Evolutionary conservation across 2,888 invertebrate genomes (phyloP), one percentile per base, ranked within the genome.

Genomic region (Rhingia rostrata): DNA sequence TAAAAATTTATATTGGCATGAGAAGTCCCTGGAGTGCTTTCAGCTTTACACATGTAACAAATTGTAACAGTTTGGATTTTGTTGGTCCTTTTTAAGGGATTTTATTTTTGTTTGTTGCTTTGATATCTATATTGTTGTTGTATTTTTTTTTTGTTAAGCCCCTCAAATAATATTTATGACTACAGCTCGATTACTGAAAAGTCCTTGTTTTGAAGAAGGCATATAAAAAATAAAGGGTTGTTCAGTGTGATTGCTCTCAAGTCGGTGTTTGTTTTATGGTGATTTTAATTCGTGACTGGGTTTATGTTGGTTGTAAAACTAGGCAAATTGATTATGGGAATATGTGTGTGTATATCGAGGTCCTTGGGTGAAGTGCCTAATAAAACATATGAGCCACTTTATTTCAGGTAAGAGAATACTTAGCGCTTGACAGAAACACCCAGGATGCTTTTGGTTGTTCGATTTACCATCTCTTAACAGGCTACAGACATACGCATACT

Each of bases 21-120:
- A 90, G 90, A 90, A 89, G 90, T 90, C 90, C 90, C 88, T 88
- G 89, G 90, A 90, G 89, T 90, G 88, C 89, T 89, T 89, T 88
- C 88, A 89, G 89, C 89, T 89, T 90, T 89, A 89, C 89, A 90
- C 89, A 88, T 90, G 88, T 89, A 90, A 90, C 90, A 90, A 90
- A 90, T 90, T 90, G 90, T 89, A 89, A 90, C 89, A 78, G 86
- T 85, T 80, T 86, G 85, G 86, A 81, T 74, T 67, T 64, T 58
- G 12, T 43, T 75, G 43, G 69, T 74, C 64, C 69, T 75, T 75
- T 70, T 63, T 53, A 70, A 58, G 58, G 53, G 64, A 64, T 70
- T 74, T 79, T 58, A 32, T 45, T 63, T 53, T 47, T 49, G 61
- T 73, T 73, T 64, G 51, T 74, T 74, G 30, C 56, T 49, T 69